These are phyloP conservation scores for Nerophis ophidion DNA, from an alignment of 2,113 vertebrate species.

Conservation along the genomic window DNA sequence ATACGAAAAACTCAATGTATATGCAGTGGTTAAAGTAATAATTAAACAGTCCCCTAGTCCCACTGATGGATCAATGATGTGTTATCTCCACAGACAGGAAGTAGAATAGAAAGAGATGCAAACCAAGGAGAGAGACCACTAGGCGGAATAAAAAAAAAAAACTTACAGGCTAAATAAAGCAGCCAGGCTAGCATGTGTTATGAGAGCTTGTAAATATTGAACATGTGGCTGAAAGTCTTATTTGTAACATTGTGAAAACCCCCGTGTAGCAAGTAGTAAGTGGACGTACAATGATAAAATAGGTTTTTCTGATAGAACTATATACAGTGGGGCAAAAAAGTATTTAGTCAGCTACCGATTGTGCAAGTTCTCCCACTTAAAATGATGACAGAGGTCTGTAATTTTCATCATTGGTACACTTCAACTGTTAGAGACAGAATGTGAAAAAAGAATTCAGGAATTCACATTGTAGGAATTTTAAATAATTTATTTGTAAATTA, in stretches of 20 bases:
- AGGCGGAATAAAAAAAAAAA: constrained; percentile 41
- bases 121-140: constrained; percentile 31
- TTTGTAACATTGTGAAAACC: constrained; percentile 33
- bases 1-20: too few species aligned
- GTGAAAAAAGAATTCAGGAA: too few species aligned
- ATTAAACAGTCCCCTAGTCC: constrained; percentile 58
- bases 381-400: too few species aligned
- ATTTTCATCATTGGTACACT: too few species aligned
- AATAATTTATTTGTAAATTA: too few species aligned
- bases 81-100: constrained; percentile 41
- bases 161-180: constrained; percentile 25
- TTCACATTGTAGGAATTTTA: too few species aligned
- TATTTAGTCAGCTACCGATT: too few species aligned
- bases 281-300: neutral
- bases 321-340: too few species aligned
- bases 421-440: too few species aligned
- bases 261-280: neutral
- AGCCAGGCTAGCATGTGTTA: constrained; percentile 26
- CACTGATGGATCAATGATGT: constrained; percentile 48
- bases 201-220: constrained; percentile 53
- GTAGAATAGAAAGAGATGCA: constrained; percentile 34
- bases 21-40: constrained; percentile 44
- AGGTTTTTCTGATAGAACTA: too few species aligned
- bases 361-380: too few species aligned
- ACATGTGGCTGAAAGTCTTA: constrained; percentile 49